phyloP scores from a whole-genome alignment of 2,888 invertebrate genomes.

The Cerastis rubricosa region DNA sequence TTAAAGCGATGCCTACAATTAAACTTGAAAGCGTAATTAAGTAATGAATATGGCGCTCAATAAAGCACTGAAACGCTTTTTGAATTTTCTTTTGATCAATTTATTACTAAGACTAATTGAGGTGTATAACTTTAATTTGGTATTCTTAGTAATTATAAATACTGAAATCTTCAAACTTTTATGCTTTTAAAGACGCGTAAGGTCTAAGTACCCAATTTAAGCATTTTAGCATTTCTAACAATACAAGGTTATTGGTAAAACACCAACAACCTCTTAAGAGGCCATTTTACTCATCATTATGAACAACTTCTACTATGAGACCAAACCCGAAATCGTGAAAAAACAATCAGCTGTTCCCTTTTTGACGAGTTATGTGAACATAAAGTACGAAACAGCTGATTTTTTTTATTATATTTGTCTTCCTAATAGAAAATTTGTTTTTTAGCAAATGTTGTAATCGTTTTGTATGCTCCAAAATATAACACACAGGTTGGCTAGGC shows the following conservation, averaged over 20 bases:
- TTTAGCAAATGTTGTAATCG: background rate
- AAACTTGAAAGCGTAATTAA: constrained; percentile 42
- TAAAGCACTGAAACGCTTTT: background rate
- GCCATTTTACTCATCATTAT: too few species aligned
- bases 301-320: too few species aligned
- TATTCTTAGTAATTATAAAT: background rate
- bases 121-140: background rate
- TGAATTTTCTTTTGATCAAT: background rate
- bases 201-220: background rate
- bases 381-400: too few species aligned
- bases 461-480: background rate
- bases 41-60: constrained; percentile 18
- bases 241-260: too few species aligned
- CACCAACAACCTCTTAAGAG: too few species aligned
- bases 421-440: background rate
- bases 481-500: background rate
- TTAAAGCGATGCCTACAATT: constrained; percentile 30
- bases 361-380: too few species aligned
- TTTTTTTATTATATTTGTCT: background rate
- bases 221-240: too few species aligned
- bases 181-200: background rate
- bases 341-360: too few species aligned
- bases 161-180: background rate
- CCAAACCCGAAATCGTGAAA: too few species aligned
- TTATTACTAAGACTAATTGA: background rate